phyloP scores from a whole-genome alignment of 2,113 vertebrate species.

The Leiothrix lutea region DNA sequence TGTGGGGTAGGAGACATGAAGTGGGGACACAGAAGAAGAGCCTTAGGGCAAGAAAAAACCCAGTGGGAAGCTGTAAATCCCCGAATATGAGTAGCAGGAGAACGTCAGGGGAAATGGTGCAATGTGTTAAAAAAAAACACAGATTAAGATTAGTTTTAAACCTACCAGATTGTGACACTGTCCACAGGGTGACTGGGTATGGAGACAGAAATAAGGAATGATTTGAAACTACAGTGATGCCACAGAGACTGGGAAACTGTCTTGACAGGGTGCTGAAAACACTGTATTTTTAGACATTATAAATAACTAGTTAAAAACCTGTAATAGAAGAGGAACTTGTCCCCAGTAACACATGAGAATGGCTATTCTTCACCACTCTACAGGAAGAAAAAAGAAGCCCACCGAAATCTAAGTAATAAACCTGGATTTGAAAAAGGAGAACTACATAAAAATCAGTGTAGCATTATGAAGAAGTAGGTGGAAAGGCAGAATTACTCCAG shows the following conservation, averaged over 20 bases:
- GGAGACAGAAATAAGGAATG: not conserved
- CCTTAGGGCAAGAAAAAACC: not conserved
- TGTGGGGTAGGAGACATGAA: not conserved
- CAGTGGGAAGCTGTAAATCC: not conserved
- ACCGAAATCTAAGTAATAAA: not conserved
- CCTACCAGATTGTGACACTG: not conserved
- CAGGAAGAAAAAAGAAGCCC: not conserved
- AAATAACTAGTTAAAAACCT: constrained; percentile 10
- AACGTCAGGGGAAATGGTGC: not conserved
- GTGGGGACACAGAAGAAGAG: not conserved
- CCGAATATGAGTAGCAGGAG: not conserved
- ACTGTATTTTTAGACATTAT: not conserved
- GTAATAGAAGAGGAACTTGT: not conserved
- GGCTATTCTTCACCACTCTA: not conserved
- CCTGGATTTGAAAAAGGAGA: not conserved
- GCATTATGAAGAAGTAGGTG: not conserved
- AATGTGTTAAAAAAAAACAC: not conserved
- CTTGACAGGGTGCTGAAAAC: constrained; percentile 23
- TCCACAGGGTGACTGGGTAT: not conserved
- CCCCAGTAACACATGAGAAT: fast-evolving
- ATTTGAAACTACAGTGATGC: not conserved
- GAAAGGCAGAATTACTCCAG: not conserved
- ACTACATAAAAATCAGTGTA: not conserved
- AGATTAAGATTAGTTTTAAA: not conserved
- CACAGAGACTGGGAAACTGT: not conserved